Percentiles rank a stretch among this genome's conserved stretches.
phyloP scores from a whole-genome alignment of 2,113 vertebrate species.

The Amblyornis subalaris region DNA sequence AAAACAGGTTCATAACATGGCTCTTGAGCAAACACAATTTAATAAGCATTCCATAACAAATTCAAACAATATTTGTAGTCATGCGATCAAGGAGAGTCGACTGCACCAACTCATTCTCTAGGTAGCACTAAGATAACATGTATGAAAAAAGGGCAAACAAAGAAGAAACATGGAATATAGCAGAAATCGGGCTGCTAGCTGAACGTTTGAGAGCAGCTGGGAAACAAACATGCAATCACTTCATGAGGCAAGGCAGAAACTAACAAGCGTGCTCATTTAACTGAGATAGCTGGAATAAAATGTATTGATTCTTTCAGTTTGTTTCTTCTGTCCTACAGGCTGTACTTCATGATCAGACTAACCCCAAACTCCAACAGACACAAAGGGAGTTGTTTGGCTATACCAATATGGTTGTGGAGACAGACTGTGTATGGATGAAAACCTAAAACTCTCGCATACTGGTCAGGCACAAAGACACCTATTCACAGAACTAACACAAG shows the following conservation, averaged over 20 bases:
- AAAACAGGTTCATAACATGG: not conserved
- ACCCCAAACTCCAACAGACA: not conserved
- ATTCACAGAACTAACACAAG: not conserved
- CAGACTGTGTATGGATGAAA: accelerated
- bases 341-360: not conserved
- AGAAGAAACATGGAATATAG: accelerated
- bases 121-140: not conserved
- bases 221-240: not conserved
- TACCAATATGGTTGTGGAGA: not conserved
- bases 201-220: not conserved
- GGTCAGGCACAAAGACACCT: not conserved
- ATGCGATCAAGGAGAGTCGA: not conserved
- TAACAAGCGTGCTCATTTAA: not conserved
- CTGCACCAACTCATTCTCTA: not conserved
- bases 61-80: not conserved
- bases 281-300: not conserved
- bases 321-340: not conserved
- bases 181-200: not conserved
- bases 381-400: not conserved
- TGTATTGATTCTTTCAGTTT: not conserved
- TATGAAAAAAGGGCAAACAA: not conserved
- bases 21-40: not conserved
- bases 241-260: not conserved
- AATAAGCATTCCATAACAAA: not conserved
- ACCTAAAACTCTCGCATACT: not conserved